Base-by-base conservation (phyloP, 2,797 vertebrate species). In the Anguilla megastoma region DNA sequence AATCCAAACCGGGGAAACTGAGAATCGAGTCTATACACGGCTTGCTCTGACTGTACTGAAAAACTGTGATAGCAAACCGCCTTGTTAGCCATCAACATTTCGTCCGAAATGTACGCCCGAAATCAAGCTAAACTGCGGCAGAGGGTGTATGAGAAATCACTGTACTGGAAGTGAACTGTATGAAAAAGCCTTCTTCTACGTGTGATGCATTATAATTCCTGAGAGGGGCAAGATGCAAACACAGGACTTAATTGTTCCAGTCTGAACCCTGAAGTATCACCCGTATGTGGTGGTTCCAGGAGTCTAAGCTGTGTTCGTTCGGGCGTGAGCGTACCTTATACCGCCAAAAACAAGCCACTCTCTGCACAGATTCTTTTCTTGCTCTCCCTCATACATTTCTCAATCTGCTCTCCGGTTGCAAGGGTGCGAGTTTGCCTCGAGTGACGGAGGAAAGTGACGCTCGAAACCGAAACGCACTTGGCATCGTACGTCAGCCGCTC, bases 11-110 rank as follows among this genome's bases (percentile, higher is more conserved):
- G 74, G 88, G 88, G 56, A 80, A 88, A 85, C 80, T 30, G 60
- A 86, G 86, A 50, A 66, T 60, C 12, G 16, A 33, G 56, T 86
- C 88, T 74, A 69, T 88, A 45, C 85, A 76, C 88, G 45, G 86
- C 88, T 90, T 91, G 8, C 85, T 66, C 21, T 58, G 74, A 88
- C 88, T 87, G 41, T 86, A 88, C 60, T 79, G 33, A 10, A 10
- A 0, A 10, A 69, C 79, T 30, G n/a, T 69, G 27, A 76, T 2
- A 76, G 71, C 30, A 33, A 76, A 76, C 71, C 1, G 12, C 12
- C 30, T 36, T 36, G 30, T 33, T 36, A 30, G 66, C 66, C 66
- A 69, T n/a, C 14, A 30, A 21, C 60, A 21, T 63, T 63, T 63
- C 3, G 41, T 24, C 16, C 4, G 5, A 14, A 24, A 63, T 10